Base-by-base conservation (phyloP, 2,888 invertebrate genomes). In the Eulithis prunata region DNA sequence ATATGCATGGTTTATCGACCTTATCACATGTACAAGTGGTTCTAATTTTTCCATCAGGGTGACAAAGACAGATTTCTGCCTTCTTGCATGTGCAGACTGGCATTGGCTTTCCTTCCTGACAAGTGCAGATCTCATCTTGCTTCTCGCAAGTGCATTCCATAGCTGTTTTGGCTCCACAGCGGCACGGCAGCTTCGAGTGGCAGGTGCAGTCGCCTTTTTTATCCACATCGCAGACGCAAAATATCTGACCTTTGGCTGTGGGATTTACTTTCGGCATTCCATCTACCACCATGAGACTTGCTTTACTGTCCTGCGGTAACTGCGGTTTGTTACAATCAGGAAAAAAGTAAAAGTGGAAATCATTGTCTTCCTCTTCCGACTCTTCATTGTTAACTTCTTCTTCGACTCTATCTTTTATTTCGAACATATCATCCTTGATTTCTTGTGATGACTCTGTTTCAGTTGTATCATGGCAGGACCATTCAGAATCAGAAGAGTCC, bases 261-360 rank as follows among this genome's bases (percentile, higher is more conserved):
- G 75, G 77, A 75, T 91, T 92, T 41, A 91, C 71, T 78, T 84
- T 75, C 8, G 93, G 93, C 57, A 92, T 62, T 12, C 91, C 93
- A 71, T 91, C 80, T 12, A 84, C 84, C 36, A 87, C 72, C 3
- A 89, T 71, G 13, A 93, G 43, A 73, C 90, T 93, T 11, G 80
- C 78, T 71, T 86, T 80, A 64, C 89, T 89, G 62, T 85, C 75
- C 69, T 71, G 71, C 7, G 79, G 71, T 7, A 79, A 73, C 13
- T 68, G 66, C 46, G 86, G 80, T 69, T 88, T 87, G 43, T 71
- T 74, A 64, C 91, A 91, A 70, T 92, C 89, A n/a, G 92, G 88
- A 62, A 89, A 93, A 70, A 93, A 93, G 74, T 83, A 93, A 74
- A 90, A 88, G 69, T 89, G 84, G 76, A 92, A 93, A 71, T 92